A percentile compares a stretch with the other conserved stretches of the same genome.
phyloP scores from a whole-genome alignment of 2,113 vertebrate species.

The Elephantulus edwardii region DNA sequence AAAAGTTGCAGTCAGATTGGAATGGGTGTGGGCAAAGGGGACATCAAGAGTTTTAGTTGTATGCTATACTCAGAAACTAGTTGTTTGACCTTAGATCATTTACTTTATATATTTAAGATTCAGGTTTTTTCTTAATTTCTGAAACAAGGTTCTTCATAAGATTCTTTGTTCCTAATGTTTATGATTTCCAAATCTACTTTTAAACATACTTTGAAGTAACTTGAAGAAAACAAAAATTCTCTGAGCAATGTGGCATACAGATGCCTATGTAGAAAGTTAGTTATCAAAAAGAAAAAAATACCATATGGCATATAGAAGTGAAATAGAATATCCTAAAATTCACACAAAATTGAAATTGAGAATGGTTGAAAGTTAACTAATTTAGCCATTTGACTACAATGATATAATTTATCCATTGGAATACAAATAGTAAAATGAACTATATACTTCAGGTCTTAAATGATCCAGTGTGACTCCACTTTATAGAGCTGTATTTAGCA shows the following conservation, averaged over 20 bases:
- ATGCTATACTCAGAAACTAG: neutral
- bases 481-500: conserved; percentile 45
- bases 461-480: neutral
- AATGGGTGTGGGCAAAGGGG: neutral
- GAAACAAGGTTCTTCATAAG: neutral
- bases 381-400: neutral
- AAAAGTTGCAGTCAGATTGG: neutral
- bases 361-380: neutral
- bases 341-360: neutral
- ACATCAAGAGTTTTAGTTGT: neutral
- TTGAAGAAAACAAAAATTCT: neutral
- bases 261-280: neutral
- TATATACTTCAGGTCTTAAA: conserved; percentile 3
- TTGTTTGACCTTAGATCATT: neutral
- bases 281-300: conserved; percentile 18
- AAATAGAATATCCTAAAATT: conserved; percentile 17
- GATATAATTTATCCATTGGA: neutral
- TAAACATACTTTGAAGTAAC: neutral
- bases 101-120: neutral
- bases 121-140: neutral
- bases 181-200: conserved; percentile 13
- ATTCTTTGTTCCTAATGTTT: neutral
- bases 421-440: neutral
- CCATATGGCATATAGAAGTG: neutral
- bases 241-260: neutral